Conservation (phyloP, 1,140 invertebrate genomes). For the Phenacoccus solenopsis region DNA sequence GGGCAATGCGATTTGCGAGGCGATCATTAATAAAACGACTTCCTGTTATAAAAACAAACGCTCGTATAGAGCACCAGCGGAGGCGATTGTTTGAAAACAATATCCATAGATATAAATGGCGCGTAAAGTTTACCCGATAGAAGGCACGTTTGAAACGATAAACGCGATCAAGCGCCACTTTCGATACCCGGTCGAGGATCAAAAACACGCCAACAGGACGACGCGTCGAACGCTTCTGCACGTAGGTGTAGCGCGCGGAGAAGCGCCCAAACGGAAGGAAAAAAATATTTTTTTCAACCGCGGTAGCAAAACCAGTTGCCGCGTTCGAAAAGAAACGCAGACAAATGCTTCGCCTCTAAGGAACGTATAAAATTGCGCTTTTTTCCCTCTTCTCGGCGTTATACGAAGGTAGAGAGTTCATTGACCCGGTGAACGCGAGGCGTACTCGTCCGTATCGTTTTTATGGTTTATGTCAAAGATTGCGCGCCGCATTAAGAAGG, state of each 20-base stretch:
- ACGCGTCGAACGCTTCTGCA: too few species aligned
- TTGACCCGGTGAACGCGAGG: not conserved
- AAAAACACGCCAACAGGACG: too few species aligned
- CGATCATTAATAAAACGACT: not conserved
- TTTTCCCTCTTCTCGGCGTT: not conserved
- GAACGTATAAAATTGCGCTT: not conserved
- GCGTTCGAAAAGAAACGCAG: not conserved
- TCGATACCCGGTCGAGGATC: too few species aligned
- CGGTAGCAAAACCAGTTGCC: not conserved
- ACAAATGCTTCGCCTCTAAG: not conserved
- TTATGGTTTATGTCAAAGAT: not conserved
- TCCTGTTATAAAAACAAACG: slow-evolving; percentile 11
- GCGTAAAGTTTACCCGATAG: too few species aligned
- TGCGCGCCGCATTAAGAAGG: not conserved
- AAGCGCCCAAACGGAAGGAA: too few species aligned
- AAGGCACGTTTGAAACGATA: too few species aligned
- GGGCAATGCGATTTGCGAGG: not conserved
- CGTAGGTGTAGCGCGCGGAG: too few species aligned
- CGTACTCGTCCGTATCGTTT: not conserved
- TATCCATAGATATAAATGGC: too few species aligned
- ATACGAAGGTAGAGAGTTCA: too few species aligned
- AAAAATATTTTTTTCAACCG: too few species aligned
- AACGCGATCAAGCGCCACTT: too few species aligned
- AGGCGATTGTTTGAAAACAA: slow-evolving; percentile 10
- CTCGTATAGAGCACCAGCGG: not conserved